phyloP scores from a whole-genome alignment of 2,797 vertebrate species.

The Tragopan temminckii region DNA sequence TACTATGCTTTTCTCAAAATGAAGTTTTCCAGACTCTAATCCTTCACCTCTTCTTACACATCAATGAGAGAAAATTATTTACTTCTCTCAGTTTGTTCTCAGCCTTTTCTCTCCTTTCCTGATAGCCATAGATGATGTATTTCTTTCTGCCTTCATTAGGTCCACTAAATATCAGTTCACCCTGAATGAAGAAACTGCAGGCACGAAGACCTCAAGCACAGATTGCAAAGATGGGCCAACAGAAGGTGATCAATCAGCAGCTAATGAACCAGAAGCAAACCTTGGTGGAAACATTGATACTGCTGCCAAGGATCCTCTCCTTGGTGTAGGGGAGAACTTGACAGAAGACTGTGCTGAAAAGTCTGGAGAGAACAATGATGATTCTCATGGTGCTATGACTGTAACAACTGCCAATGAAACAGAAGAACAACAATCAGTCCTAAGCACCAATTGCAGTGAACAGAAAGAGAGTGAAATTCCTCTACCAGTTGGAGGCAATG shows the following conservation, averaged over 20 bases:
- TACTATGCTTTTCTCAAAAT: not conserved
- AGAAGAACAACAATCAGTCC: not conserved
- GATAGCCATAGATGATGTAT: not conserved
- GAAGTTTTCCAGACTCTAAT: not conserved
- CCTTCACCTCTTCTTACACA: not conserved
- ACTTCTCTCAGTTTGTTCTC: not conserved
- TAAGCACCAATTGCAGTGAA: not conserved
- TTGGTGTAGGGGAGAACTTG: not conserved
- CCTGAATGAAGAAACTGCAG: constrained; percentile 72
- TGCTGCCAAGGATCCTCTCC: not conserved
- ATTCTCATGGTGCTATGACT: not conserved
- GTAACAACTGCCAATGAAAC: not conserved
- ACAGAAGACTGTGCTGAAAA: constrained; percentile 18
- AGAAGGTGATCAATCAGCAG: constrained; percentile 14
- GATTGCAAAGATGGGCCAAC: constrained; percentile 1
- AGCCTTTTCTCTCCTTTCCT: not conserved
- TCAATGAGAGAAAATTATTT: not conserved
- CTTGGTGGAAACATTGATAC: not conserved
- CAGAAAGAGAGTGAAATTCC: not conserved
- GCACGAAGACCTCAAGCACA: not conserved
- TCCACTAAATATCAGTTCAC: constrained; percentile 88
- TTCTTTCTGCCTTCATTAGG: constrained; percentile 57
- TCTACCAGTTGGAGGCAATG: not conserved
- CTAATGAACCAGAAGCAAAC: constrained; percentile 18
- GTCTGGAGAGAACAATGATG: not conserved